Conservation (phyloP, 2,888 invertebrate genomes). For the Epinotia bilunana region DNA sequence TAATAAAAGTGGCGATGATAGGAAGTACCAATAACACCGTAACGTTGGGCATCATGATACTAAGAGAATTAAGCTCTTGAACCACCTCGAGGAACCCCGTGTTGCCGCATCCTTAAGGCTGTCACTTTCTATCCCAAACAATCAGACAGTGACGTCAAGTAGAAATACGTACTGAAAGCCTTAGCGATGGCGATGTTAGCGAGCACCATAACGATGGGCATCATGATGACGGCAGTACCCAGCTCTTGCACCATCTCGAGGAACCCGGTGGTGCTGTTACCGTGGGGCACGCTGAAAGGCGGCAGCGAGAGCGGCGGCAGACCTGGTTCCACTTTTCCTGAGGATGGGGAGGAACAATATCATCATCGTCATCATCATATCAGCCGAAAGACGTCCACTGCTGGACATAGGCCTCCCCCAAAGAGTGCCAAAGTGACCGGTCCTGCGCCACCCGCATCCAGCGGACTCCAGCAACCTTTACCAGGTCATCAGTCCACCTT, state of each 20-base stretch:
- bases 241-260: conserved; percentile 88
- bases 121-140: no score
- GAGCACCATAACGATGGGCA: conserved; percentile 94
- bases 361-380: no score
- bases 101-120: background rate
- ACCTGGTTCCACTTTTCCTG: conserved; percentile 87
- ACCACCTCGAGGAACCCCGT: background rate
- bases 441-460: no score
- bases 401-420: no score
- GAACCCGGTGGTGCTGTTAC: conserved; percentile 87
- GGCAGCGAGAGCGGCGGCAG: conserved; percentile 88
- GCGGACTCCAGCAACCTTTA: no score
- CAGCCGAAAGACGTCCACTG: no score
- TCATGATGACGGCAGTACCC: conserved; percentile 90
- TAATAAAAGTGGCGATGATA: no score
- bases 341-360: background rate
- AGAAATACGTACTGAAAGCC: conserved; percentile 88
- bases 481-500: no score
- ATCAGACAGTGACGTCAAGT: no score
- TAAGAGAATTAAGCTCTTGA: background rate
- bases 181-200: conserved; percentile 98
- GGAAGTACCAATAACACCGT: background rate
- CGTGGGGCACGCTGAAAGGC: conserved; percentile 85
- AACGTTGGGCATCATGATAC: background rate
- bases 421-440: no score